These are phyloP conservation scores for Montipora foliosa DNA, from an alignment of 64 coral and sea anemone species.

Conservation along the genomic window DNA sequence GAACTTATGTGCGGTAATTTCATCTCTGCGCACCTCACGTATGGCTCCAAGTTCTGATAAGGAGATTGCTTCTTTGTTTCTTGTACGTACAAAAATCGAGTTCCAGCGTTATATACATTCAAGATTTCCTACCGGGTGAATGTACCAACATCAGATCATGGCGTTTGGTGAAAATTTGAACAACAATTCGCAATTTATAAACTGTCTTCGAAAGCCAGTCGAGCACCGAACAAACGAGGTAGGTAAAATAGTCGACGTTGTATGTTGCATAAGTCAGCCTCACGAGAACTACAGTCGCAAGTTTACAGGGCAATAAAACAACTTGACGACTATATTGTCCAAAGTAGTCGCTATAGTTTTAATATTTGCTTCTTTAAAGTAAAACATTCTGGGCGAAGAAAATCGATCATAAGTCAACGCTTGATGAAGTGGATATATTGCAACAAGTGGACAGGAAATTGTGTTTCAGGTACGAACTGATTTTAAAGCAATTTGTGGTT, in stretches of 20 bases:
- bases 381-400: neutral
- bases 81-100: conserved; percentile 10
- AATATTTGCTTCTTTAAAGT: neutral
- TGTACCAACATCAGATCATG: neutral
- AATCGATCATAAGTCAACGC: conserved; percentile 2
- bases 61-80: neutral
- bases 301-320: too few relatives aligned
- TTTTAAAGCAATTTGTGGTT: neutral
- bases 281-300: too few relatives aligned
- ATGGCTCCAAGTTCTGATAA: conserved; percentile 26
- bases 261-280: too few relatives aligned
- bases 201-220: conserved; percentile 85
- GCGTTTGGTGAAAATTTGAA: conserved; percentile 67
- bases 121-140: conserved; percentile 23
- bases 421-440: conserved; percentile 7
- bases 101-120: neutral
- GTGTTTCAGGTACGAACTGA: neutral
- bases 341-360: neutral
- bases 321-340: too few relatives aligned
- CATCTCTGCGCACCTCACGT: conserved; percentile 22
- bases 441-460: neutral
- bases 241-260: too few relatives aligned
- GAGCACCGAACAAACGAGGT: conserved; percentile 89
- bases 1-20: conserved; percentile 25
- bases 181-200: conserved; percentile 81